Evolutionary conservation across 2,113 vertebrate species (phyloP), one percentile per base, ranked within the genome.

Genomic region (Engraulis encrasicolus): DNA sequence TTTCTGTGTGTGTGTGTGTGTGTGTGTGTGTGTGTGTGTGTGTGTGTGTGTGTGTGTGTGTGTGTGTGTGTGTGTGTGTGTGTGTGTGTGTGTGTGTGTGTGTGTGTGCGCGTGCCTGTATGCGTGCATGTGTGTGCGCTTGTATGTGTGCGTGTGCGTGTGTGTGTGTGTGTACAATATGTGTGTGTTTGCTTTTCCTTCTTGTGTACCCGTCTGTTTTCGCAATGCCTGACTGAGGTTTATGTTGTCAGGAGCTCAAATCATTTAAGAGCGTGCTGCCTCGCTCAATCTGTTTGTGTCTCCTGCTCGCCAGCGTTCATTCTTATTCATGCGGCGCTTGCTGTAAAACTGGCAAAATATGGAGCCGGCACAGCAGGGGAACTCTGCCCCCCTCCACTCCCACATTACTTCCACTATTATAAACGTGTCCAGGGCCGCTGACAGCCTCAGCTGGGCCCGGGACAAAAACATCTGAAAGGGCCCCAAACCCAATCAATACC

Each of bases 371-470:
- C 85, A 78, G 84, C 11, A 9, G 80, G 84, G 71, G 49, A 38
- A 34, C 34, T 80, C 49, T 85, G 61, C 79, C 83, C 82, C 83
- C 79, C 83, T 81, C 83, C 80, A 78, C 50, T 31, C 34, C 36
- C 66, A 81, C 19, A 45, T 71, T 71, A 82, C 82, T 86, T 50
- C 66, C 40, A 86, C 79, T 49, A 31, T 84, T 79, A 45, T 45
- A 81, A 78, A 83, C 71, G 50, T 80, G n/a, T n/a, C n/a, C n/a
- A n/a, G n/a, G n/a, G n/a, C n/a, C n/a, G n/a, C n/a, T n/a, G n/a
- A n/a, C n/a, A n/a, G n/a, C n/a, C n/a, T n/a, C n/a, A n/a, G n/a
- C n/a, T n/a, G n/a, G n/a, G n/a, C n/a, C n/a, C n/a, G n/a, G n/a
- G n/a, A n/a, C n/a, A n/a, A n/a, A n/a, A n/a, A n/a, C n/a, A n/a